These are phyloP conservation scores for Malacosoma neustria DNA, from an alignment of 2,888 invertebrate species.

Conservation along the genomic window DNA sequence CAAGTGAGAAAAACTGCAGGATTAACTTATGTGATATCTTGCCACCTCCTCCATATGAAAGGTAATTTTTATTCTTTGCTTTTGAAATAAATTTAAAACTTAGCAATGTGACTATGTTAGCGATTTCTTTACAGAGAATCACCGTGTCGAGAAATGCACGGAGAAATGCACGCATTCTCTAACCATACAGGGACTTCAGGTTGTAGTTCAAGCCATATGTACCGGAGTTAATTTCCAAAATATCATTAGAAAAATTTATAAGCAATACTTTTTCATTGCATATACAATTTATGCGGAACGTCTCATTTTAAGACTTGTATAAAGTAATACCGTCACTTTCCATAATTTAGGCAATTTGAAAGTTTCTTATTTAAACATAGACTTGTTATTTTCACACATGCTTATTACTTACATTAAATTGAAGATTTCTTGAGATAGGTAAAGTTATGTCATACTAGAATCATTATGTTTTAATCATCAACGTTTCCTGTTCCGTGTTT, in stretches of 20 bases:
- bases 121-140: constrained; percentile 49
- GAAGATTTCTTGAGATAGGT: too few species aligned
- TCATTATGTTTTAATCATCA: too few species aligned
- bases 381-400: too few species aligned
- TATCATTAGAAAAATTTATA: constrained; percentile 65
- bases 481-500: too few species aligned
- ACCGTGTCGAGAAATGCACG: constrained; percentile 55
- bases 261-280: constrained; percentile 56
- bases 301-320: constrained; percentile 31
- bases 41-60: constrained; percentile 65
- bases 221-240: constrained; percentile 56
- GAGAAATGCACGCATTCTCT: constrained; percentile 55
- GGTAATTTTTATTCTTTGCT: constrained; percentile 27
- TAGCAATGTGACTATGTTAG: not conserved
- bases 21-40: constrained; percentile 67
- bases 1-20: constrained; percentile 56
- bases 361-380: too few species aligned
- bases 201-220: constrained; percentile 54
- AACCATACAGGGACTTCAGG: constrained; percentile 64
- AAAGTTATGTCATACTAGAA: too few species aligned
- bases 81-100: not conserved
- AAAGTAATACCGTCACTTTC: constrained; percentile 17
- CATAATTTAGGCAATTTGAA: too few species aligned
- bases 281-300: constrained; percentile 59
- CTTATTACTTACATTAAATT: too few species aligned